A percentile compares a stretch with the other conserved stretches of the same genome.
Evolutionary conservation across 1,140 invertebrate genomes (phyloP).

Genomic region (Leucophenga varia): DNA sequence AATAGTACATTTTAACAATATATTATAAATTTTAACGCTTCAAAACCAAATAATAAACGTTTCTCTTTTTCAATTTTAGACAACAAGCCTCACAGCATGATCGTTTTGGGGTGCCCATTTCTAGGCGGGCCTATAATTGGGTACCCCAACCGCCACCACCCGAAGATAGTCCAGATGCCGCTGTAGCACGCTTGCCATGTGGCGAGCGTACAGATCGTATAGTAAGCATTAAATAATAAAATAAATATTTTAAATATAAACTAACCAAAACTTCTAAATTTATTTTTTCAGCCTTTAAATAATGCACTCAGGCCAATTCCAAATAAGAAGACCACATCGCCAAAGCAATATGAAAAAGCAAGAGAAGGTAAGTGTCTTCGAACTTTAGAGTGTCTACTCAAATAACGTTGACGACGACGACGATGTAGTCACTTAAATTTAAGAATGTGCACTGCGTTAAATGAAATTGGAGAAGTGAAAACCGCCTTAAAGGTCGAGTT

Average conservation of each 20-base stretch:
- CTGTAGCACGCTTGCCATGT: conserved; percentile 76
- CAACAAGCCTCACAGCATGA: conserved; percentile 86
- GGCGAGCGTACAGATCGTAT: conserved; percentile 78
- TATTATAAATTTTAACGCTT: no score
- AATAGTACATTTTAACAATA: no score
- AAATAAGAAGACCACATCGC: conserved; percentile 65
- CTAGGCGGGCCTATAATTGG: conserved; percentile 87
- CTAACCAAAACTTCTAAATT: conserved; percentile 6
- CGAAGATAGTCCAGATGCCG: conserved; percentile 78
- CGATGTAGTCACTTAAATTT: no score
- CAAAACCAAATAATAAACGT: no score
- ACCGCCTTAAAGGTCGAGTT: conserved; percentile 28
- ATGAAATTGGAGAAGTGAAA: conserved; percentile 36
- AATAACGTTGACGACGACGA: neutral
- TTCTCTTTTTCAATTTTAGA: no score
- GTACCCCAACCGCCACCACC: conserved; percentile 85
- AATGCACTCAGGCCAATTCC: conserved; percentile 62
- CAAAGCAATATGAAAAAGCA: conserved; percentile 59
- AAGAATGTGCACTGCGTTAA: no score
- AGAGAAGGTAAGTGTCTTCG: conserved; percentile 49
- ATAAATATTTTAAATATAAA: neutral
- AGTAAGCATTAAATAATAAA: conserved; percentile 57
- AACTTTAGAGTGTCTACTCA: neutral
- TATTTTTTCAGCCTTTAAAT: conserved; percentile 58
- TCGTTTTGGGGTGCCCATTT: conserved; percentile 77